Conservation (phyloP, 2,888 invertebrate genomes). For the Drosophila melanosoma region DNA sequence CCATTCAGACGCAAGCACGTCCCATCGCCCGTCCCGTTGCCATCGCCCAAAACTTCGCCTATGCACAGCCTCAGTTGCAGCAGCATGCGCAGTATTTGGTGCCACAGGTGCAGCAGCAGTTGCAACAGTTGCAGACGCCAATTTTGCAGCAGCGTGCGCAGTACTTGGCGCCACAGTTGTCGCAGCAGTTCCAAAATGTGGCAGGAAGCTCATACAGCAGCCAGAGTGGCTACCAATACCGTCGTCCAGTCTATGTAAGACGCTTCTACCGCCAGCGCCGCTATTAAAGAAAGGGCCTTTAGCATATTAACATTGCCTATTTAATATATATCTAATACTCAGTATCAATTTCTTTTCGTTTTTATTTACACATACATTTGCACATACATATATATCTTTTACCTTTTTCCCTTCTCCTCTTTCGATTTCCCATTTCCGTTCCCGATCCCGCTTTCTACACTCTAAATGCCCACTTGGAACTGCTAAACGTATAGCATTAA, state of each 20-base stretch:
- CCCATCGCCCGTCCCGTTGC: slow-evolving; percentile 62
- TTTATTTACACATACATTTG: slow-evolving; percentile 48
- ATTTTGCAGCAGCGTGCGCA: slow-evolving; percentile 61
- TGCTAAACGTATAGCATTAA: slow-evolving; percentile 49
- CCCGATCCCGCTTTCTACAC: slow-evolving; percentile 36
- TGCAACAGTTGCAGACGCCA: slow-evolving; percentile 33
- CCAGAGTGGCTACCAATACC: slow-evolving; percentile 81
- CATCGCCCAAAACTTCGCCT: slow-evolving; percentile 50
- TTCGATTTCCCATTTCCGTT: slow-evolving; percentile 32
- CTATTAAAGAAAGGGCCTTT: slow-evolving; percentile 65
- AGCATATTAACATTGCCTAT: slow-evolving; percentile 61
- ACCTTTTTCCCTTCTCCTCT: slow-evolving; percentile 18
- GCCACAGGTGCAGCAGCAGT: slow-evolving; percentile 28
- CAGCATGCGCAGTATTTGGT: slow-evolving; percentile 66
- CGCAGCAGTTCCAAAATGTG: slow-evolving; percentile 55
- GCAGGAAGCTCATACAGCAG: slow-evolving; percentile 73
- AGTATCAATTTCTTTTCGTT: slow-evolving; percentile 54
- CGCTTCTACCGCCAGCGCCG: slow-evolving; percentile 80
- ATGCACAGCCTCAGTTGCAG: slow-evolving; percentile 42
- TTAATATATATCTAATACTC: slow-evolving; percentile 64
- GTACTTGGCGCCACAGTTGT: slow-evolving; percentile 54
- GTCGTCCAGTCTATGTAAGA: slow-evolving; percentile 82
- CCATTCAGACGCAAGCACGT: slow-evolving; percentile 36
- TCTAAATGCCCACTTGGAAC: slow-evolving; percentile 51
- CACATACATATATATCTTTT: slow-evolving; percentile 1